Base-by-base conservation (phyloP, 2,888 invertebrate species). In the Harpagoxenus sublaevis region DNA sequence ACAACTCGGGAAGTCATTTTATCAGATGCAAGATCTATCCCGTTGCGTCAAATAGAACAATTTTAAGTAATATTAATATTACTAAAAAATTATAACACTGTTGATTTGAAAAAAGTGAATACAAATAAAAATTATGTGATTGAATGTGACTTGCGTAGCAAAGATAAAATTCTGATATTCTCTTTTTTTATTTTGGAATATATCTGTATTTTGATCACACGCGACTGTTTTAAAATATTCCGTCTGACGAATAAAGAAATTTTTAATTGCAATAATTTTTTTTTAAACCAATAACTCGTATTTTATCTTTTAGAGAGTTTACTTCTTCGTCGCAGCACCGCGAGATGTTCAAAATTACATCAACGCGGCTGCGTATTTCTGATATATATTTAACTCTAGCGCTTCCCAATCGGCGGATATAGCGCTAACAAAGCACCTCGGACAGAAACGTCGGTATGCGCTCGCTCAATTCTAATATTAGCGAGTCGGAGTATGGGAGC, bases 381-480 rank as follows among this genome's bases (percentile, higher is more conserved):
- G 39, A 77, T 53, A 66, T 70, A 79, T 57, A 79, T 79, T 79
- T 79, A 71, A 89, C 84, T 81, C 84, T 83, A 82, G 84, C 66
- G 75, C 68, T 60, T 71, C 65, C 9, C 71, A 57, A 83, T 78
- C 65, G 53, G 60, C 77, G 48, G 31, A 66, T 70, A 71, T 84
- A 65, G 45, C 42, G 51, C 73, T 77, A 79, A 88, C 85, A 90
- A 89, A 87, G 86, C 85, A 31, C 63, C 45, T 62, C 81, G 62
- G 42, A 45, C 66, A 63, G 84, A 90, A 87, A 89, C 60, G 79
- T 83, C 70, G 86, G 86, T 88, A 85, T 84, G 88, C 82, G 84
- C 15, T 77, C 71, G 79, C 88, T 87, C 89, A 79, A 83, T 86
- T 90, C 91, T 90, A 90, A 90, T 90, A 90, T 90, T 90, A 90